Conservation (phyloP, 2,797 vertebrate species). For the Fratercula arctica region DNA sequence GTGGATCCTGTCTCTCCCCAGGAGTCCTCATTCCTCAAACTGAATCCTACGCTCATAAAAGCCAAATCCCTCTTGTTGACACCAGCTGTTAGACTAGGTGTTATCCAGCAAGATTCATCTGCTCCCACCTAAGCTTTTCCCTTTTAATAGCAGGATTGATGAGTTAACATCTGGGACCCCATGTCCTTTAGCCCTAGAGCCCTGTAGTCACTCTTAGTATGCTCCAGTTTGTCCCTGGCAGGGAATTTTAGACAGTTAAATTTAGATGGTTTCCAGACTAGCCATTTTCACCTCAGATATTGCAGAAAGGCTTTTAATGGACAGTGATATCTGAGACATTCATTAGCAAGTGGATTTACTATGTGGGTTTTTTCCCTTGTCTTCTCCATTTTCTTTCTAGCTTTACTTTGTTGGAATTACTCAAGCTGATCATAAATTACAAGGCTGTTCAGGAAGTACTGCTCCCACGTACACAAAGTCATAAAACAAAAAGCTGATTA, state of each 20-base stretch:
- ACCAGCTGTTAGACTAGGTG: background rate
- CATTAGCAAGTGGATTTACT: background rate
- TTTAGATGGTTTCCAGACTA: background rate
- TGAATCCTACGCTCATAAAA: background rate
- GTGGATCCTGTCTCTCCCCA: background rate
- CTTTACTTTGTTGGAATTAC: background rate
- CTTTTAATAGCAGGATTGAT: background rate
- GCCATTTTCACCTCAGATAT: background rate
- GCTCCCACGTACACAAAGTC: background rate
- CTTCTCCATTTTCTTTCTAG: background rate
- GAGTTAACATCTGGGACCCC: background rate
- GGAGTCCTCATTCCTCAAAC: background rate
- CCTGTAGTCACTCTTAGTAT: background rate
- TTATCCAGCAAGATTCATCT: background rate
- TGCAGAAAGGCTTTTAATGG: background rate
- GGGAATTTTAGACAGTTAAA: background rate
- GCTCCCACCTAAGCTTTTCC: background rate
- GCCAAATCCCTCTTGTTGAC: background rate
- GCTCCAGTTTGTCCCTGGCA: background rate
- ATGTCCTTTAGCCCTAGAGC: background rate
- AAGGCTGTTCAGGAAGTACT: background rate
- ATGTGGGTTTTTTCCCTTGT: background rate
- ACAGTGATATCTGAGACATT: background rate
- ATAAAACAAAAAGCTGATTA: constrained; percentile 14
- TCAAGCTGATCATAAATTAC: constrained; percentile 15